Evolutionary conservation across 2,797 vertebrate species (phyloP), one percentile per base, ranked within the genome.

Genomic region (Spheniscus humboldti): DNA sequence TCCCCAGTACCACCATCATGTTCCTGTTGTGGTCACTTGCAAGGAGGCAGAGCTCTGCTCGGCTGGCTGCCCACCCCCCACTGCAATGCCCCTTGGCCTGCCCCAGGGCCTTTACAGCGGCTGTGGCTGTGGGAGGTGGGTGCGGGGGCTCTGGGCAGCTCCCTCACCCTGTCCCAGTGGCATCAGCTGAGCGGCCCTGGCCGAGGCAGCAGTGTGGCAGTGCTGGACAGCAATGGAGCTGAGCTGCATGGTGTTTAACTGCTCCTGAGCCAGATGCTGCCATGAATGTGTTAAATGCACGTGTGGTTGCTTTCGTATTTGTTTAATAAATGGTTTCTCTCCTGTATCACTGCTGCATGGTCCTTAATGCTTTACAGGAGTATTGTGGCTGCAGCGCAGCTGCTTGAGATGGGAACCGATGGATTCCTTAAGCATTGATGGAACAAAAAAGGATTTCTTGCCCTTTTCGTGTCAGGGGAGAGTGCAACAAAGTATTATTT

Each of bases 181-280:
- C 2, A 7, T 31, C 30, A 19, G 53, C 18, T 7, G 53, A 11
- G 30, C 2, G 11, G 53, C 30, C 30, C 28, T 53, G 52, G 28
- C 53, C 5, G 18, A 18, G 28, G 53, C 30, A 31, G 53, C 53
- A 55, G 53, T 10, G 27, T 17, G 25, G 25, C 25, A 16, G 50
- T 30, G 52, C 52, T 18, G 17, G 52, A 30, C 52, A 9, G 41
- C 6, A 0, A 45, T 6, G 33, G 33, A 75, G 14, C 23, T 4
- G 43, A 57, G 43, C 64, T 48, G 13, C 1, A 2, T 3, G 0
- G 16, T 48, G 47, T 16, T 39, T 18, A 47, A 39, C n/a, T 2
- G 1, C 5, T 48, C 47, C 22, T 12, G 22, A 48, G 33, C 28
- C 45, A 24, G 53, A 7, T 28, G 52, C 68, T 81, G 60, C 53